Percentiles rank a stretch among this genome's conserved stretches.
Evolutionary conservation across 2,113 vertebrate species (phyloP).

Genomic region (Henicopernis longicauda): DNA sequence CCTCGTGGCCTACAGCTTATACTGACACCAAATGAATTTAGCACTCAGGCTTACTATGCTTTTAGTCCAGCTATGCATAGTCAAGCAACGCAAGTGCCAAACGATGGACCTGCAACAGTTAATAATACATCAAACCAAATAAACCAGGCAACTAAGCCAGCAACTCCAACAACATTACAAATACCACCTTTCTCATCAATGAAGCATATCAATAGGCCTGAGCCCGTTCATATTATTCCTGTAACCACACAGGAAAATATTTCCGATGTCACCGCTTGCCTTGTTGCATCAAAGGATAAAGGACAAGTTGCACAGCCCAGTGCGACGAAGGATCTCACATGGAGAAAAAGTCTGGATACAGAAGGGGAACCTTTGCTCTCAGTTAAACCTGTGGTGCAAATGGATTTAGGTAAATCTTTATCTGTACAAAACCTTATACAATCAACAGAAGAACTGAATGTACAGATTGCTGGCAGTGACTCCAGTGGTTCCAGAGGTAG

Average conservation of each 20-base stretch:
- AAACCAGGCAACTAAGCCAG: slow-evolving; percentile 71
- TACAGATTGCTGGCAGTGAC: slow-evolving; percentile 82
- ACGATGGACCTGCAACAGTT: slow-evolving; percentile 70
- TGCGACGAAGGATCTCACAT: slow-evolving; percentile 78
- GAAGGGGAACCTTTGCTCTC: slow-evolving; percentile 85
- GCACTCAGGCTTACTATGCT: slow-evolving; percentile 82
- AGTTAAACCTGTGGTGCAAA: slow-evolving; percentile 71
- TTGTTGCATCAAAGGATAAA: slow-evolving; percentile 76
- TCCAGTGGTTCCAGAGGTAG: slow-evolving; percentile 80
- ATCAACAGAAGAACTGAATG: slow-evolving; percentile 76
- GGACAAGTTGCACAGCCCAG: slow-evolving; percentile 72
- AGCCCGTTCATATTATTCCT: slow-evolving; percentile 71
- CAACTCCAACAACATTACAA: slow-evolving; percentile 84
- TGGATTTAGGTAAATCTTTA: slow-evolving; percentile 84
- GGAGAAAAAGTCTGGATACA: slow-evolving; percentile 87
- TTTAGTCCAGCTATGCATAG: slow-evolving; percentile 80
- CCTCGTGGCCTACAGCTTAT: slow-evolving; percentile 89
- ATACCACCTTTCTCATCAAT: slow-evolving; percentile 80
- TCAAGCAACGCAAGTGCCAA: slow-evolving; percentile 82
- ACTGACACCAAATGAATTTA: slow-evolving; percentile 86
- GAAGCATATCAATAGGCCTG: slow-evolving; percentile 72
- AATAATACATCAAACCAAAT: slow-evolving; percentile 82
- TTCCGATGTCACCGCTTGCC: slow-evolving; percentile 77
- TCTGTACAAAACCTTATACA: slow-evolving; percentile 94
- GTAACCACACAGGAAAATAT: slow-evolving; percentile 75